Base-by-base conservation (phyloP, 2,888 invertebrate species). In the Patella pellucida region DNA sequence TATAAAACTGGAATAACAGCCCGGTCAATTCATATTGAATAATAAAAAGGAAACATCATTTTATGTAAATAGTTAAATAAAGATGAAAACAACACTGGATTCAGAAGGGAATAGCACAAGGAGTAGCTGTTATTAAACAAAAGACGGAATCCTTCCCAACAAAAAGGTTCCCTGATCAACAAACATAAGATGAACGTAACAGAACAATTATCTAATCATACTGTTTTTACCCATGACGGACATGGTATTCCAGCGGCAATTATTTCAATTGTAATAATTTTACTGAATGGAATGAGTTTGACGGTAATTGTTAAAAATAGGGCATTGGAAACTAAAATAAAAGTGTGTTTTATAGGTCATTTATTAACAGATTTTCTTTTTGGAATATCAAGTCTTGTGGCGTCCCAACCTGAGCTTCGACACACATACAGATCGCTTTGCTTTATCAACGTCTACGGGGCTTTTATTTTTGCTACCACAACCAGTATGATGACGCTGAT, bases 111-210 rank as follows among this genome's bases (percentile, higher is more conserved):
- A 27, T 27, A 27, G n/a, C 31, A 31, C 0, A 3, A 31, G 31
- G 31, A 4, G 31, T 31, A 31, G 7, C 5, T 31, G 31, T 31
- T 31, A 31, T 31, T n/a, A n/a, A n/a, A 27, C 7, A 41, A 9
- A 41, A 5, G 41, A 41, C 41, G 7, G 41, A 41, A 7, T 7
- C 41, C 7, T 41, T 9, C 41, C 9, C 41, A 41, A 7, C 41
- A 7, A 41, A 3, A 7, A 3, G 3, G 3, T 5, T 1, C 9
- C 4, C 4, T 0, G 7, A 3, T 1, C 9, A 41, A 3, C 0
- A 41, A 3, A 4, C 0, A 5, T 4, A 41, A 41, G 41, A 41
- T 41, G 41, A 9, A 7, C 4, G 41, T 41, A 41, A 1, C 41
- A 41, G 41, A 41, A 41, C 41, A 41, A 41, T 41, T 41, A 9